Evolutionary conservation across 2,113 vertebrate genomes (phyloP), one percentile per base, ranked within the genome.

Genomic region (Xenopus borealis): DNA sequence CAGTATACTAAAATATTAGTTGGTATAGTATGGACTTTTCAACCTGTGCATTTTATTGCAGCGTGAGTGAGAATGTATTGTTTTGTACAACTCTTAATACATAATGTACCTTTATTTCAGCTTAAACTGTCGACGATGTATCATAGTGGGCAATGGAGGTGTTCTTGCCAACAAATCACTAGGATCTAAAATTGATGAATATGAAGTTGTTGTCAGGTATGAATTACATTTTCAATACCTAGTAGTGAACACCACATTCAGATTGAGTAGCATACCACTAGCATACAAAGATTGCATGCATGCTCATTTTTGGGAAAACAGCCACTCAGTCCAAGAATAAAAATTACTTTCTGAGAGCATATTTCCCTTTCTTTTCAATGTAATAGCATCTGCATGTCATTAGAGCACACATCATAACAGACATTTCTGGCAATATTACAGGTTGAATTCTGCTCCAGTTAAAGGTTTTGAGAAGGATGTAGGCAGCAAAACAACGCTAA

Each of bases 121-220:
- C 81, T 88, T 96, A 80, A 89, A 78, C 88, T 99, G 97, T 88
- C 95, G 93, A 79, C 94, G 91, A 77, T 99, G 97, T 84, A 88
- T 99, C 81, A 95, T 99, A 12, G 92, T 99, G 67, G 97, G 97
- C 63, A 99, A 98, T 0, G 97, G 97, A 69, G 97, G 96, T 45
- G 95, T 99, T 81, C 91, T 99, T 69, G 94, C 87, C 83, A 98
- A 99, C 87, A 99, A 98, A 83, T 98, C 97, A 6, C 81, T 99
- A 85, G 97, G 97, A 9, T 85, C 96, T 78, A 93, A 90, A 72
- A 99, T 99, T 69, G 94, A 99, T 78, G 89, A 94, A 63, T 99
- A 96, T 19, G 95, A 99, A 80, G 91, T 99, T 59, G 93, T 99
- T 66, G 87, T 99, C 81, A 91, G 97, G 97, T 99, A 85, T 94